These are phyloP conservation scores for Thunnus albacares DNA, from an alignment of 2,797 vertebrate genomes.

Conservation along the genomic window DNA sequence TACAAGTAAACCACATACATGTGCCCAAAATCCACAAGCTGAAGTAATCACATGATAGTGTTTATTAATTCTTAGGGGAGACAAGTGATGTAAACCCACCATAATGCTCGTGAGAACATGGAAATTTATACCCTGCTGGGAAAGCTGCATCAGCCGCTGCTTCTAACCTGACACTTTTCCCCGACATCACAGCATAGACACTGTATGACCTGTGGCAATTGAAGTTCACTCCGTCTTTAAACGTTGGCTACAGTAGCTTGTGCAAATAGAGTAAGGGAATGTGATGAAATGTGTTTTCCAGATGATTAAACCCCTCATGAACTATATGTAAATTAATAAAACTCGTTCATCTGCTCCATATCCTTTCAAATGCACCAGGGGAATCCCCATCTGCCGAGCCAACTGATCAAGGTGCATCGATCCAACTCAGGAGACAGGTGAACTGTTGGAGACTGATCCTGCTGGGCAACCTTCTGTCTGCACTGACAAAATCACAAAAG, in stretches of 20 bases:
- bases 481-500: constrained; percentile 42
- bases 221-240: background rate
- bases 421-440: constrained; percentile 59
- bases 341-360: constrained; percentile 42
- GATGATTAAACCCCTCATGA: constrained; percentile 48
- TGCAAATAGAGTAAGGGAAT: constrained; percentile 15
- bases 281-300: constrained; percentile 22
- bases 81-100: background rate
- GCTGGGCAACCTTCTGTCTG: constrained; percentile 67
- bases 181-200: background rate
- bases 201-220: background rate
- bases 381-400: constrained; percentile 72
- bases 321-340: constrained; percentile 53
- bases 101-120: background rate
- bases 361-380: constrained; percentile 53
- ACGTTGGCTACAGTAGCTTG: background rate
- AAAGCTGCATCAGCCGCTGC: background rate
- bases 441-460: constrained; percentile 42
- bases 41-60: background rate
- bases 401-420: constrained; percentile 59
- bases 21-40: background rate
- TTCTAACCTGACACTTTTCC: background rate
- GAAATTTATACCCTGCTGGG: background rate
- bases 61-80: background rate
- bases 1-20: background rate